Conservation (phyloP, 2,113 vertebrate genomes). For the Rana temporaria region DNA sequence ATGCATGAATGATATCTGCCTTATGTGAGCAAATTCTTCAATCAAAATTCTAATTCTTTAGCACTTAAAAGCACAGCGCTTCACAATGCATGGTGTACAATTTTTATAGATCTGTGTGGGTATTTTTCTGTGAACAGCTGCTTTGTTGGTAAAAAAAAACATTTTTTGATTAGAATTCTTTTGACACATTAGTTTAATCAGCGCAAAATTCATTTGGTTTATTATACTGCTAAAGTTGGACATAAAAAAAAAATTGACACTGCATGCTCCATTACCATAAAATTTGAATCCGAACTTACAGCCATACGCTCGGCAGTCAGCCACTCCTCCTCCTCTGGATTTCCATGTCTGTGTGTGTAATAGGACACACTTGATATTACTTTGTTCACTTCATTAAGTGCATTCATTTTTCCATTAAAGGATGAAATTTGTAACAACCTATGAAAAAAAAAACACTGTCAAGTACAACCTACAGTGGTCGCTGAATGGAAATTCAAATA, state of each 20-base stretch:
- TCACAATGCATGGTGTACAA: too few species aligned
- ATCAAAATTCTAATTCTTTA: too few species aligned
- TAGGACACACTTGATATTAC: conserved; percentile 99
- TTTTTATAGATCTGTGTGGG: too few species aligned
- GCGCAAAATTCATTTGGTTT: too few species aligned
- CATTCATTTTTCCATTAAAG: conserved; percentile 99
- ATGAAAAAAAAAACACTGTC: conserved; percentile 58
- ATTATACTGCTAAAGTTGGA: neutral
- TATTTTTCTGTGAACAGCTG: too few species aligned
- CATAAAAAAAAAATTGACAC: neutral
- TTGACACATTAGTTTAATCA: too few species aligned
- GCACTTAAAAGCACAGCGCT: too few species aligned
- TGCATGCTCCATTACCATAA: neutral
- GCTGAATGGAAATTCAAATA: too few species aligned
- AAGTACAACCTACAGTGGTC: neutral
- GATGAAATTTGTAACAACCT: conserved; percentile 99
- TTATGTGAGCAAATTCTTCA: too few species aligned
- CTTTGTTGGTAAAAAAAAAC: too few species aligned
- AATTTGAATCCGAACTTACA: conserved; percentile 72
- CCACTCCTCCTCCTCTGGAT: conserved; percentile 98
- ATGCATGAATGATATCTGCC: too few species aligned
- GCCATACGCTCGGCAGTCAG: conserved; percentile 98
- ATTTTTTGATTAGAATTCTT: too few species aligned
- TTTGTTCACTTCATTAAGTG: conserved; percentile 99
- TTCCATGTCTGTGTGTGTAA: conserved; percentile 96